phyloP scores from a whole-genome alignment of 2,797 vertebrate species.

The Sebastes steindachneri region DNA sequence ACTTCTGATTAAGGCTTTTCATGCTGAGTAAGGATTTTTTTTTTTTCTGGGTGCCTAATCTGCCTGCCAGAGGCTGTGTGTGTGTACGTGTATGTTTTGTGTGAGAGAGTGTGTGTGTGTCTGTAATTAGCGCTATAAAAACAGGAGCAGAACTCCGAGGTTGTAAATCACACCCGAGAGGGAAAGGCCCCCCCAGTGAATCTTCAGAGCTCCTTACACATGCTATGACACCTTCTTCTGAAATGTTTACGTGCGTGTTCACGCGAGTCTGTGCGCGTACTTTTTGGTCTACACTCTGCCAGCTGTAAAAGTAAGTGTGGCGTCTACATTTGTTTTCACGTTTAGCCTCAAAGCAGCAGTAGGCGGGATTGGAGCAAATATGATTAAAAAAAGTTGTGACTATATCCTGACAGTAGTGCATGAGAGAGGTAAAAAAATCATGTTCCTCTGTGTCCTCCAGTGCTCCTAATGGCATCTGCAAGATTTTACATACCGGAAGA shows the following conservation, averaged over 20 bases:
- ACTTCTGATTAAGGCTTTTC: conserved; percentile 40
- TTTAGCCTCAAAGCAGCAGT: neutral
- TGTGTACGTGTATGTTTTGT: neutral
- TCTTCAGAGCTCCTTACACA: conserved; percentile 35
- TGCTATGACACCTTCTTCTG: conserved; percentile 26
- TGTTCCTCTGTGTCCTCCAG: too few relatives aligned
- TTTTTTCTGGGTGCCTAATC: conserved; percentile 14
- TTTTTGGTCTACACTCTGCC: neutral
- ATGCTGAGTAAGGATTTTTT: conserved; percentile 65
- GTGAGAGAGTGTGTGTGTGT: conserved; percentile 35
- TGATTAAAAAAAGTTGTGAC: too few relatives aligned
- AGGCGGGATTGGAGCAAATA: too few relatives aligned
- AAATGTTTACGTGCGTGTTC: conserved; percentile 22
- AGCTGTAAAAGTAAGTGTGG: neutral
- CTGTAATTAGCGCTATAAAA: conserved; percentile 72
- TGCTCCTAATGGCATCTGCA: too few relatives aligned
- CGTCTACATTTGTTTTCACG: neutral
- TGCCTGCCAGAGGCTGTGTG: conserved; percentile 47
- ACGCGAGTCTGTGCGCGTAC: neutral
- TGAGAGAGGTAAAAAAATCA: too few relatives aligned
- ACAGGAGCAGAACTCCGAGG: conserved; percentile 46
- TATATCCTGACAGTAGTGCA: too few relatives aligned
- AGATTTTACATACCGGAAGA: too few relatives aligned
- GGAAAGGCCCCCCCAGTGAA: conserved; percentile 46
- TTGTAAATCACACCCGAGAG: conserved; percentile 69